phyloP scores from a whole-genome alignment of 2,797 vertebrate species.

The Falco novaeseelandiae region DNA sequence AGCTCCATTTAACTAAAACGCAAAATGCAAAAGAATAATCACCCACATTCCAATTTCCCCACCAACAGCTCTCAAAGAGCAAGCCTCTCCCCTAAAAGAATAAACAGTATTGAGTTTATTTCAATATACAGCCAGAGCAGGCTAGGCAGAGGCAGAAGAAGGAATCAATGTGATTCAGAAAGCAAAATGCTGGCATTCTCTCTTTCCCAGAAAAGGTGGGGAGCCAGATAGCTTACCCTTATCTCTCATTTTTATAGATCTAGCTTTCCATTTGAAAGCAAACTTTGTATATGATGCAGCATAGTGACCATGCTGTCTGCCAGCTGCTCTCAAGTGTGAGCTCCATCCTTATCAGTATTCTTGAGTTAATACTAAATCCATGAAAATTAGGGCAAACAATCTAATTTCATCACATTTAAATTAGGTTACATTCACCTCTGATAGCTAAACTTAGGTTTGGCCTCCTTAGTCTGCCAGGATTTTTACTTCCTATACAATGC shows the following conservation, averaged over 20 bases:
- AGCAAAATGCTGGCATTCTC: neutral
- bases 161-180: neutral
- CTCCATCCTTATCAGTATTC: neutral
- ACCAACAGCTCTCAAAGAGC: neutral
- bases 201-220: neutral
- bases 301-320: neutral
- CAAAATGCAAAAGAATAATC: neutral
- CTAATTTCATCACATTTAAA: conserved; percentile 61
- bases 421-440: conserved; percentile 53
- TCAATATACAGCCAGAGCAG: neutral
- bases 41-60: neutral
- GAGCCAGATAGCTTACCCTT: neutral
- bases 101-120: neutral
- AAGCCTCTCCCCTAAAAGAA: neutral
- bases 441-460: conserved; percentile 54
- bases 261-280: neutral
- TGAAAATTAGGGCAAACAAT: conserved; percentile 44
- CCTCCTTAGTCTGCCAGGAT: conserved; percentile 33
- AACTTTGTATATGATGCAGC: neutral
- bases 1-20: neutral
- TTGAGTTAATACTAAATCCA: neutral
- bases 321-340: neutral
- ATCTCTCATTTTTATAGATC: neutral
- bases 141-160: neutral
- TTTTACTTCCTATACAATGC: conserved; percentile 8